These are phyloP conservation scores for Pammene aurita DNA, from an alignment of 2,888 invertebrate species.

Conservation along the genomic window DNA sequence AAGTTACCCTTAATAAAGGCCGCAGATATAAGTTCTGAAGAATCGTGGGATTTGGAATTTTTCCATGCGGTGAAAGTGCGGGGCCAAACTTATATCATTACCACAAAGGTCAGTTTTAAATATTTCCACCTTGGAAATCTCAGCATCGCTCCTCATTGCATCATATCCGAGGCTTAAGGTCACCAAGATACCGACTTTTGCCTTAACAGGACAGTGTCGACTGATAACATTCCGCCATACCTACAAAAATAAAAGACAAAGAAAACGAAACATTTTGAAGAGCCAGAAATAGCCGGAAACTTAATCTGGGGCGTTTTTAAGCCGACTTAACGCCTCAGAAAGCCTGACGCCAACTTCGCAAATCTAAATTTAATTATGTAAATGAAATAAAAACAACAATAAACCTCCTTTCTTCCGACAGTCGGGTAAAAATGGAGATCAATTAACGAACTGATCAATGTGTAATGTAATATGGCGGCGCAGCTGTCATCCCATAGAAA, in stretches of 20 bases:
- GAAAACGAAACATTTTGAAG: not conserved
- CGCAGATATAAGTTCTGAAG: not conserved
- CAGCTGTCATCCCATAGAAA: too few species aligned
- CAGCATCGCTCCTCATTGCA: slow-evolving; percentile 22
- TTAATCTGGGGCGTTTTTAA: too few species aligned
- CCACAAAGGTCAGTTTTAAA: slow-evolving; percentile 30
- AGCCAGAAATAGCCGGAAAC: too few species aligned
- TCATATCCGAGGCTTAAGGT: slow-evolving; percentile 25
- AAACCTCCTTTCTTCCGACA: too few species aligned
- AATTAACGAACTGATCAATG: too few species aligned
- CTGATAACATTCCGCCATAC: not conserved
- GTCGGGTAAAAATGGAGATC: too few species aligned
- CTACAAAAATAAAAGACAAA: not conserved
- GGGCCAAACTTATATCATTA: not conserved
- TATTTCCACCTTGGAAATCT: slow-evolving; percentile 30
- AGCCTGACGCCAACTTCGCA: too few species aligned
- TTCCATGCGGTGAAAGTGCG: slow-evolving; percentile 1
- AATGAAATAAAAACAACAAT: too few species aligned
- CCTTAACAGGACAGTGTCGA: slow-evolving; percentile 1
- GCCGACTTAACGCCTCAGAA: too few species aligned
- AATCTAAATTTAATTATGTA: too few species aligned
- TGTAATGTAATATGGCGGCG: too few species aligned
- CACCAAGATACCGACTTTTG: slow-evolving; percentile 13
- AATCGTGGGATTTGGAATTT: not conserved
- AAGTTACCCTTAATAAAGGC: not conserved